Percentiles rank a stretch among this genome's conserved stretches.
These are phyloP conservation scores for Stegana nigrithorax DNA, from an alignment of 2,888 invertebrate genomes.

Conservation along the genomic window DNA sequence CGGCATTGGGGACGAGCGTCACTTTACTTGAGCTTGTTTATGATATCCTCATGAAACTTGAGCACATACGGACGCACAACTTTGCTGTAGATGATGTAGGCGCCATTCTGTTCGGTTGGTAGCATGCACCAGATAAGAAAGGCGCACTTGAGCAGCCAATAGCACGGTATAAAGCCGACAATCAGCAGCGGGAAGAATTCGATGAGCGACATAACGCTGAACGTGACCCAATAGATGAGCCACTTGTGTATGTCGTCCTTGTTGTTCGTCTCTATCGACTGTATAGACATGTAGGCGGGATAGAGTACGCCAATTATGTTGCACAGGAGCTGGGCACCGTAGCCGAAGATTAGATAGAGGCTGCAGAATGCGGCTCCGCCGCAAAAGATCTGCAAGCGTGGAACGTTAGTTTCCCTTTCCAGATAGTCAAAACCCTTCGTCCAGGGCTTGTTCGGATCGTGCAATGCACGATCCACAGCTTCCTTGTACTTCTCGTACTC, in stretches of 20 bases:
- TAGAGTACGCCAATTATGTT: slow-evolving; percentile 93
- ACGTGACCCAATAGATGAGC: slow-evolving; percentile 98
- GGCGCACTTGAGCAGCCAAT: slow-evolving; percentile 89
- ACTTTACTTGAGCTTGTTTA: not conserved
- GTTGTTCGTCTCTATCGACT: slow-evolving; percentile 78
- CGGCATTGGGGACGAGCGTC: too few species aligned
- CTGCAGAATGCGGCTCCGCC: slow-evolving; percentile 75
- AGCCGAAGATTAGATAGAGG: slow-evolving; percentile 84
- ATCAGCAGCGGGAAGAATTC: slow-evolving; percentile 94
- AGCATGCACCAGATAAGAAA: slow-evolving; percentile 88
- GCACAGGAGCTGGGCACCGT: slow-evolving; percentile 92
- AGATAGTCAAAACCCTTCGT: slow-evolving; percentile 7
- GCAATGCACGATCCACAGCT: not conserved
- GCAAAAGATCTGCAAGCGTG: slow-evolving; percentile 43
- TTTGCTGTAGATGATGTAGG: slow-evolving; percentile 78
- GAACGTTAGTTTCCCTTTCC: slow-evolving; percentile 5
- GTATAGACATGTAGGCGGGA: slow-evolving; percentile 91
- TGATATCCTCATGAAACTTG: slow-evolving; percentile 73
- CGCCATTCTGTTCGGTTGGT: slow-evolving; percentile 83
- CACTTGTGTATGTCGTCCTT: slow-evolving; percentile 93
- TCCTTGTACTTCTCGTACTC: slow-evolving; percentile 1
- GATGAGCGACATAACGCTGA: slow-evolving; percentile 85
- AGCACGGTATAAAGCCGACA: slow-evolving; percentile 90
- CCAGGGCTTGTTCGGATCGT: slow-evolving; percentile 9
- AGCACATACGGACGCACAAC: slow-evolving; percentile 83